A percentile compares a stretch with the other conserved stretches of the same genome.
Conservation (phyloP, 2,888 invertebrate genomes). For the Macaria notata region DNA sequence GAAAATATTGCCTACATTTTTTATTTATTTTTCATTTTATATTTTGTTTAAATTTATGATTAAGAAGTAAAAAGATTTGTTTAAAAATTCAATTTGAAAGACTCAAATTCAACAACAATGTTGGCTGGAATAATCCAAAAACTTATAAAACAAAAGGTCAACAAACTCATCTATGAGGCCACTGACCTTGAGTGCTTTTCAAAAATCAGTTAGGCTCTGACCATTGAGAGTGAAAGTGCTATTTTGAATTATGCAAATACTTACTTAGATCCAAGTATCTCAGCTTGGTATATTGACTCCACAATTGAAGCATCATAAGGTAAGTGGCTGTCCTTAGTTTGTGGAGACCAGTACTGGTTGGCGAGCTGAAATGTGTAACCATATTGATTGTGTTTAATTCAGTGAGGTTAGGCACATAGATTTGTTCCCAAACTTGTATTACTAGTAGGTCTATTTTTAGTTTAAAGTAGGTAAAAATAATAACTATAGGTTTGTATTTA, state of each 20-base stretch:
- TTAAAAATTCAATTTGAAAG: neutral
- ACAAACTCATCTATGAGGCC: conserved; percentile 65
- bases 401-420: conserved; percentile 72
- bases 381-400: conserved; percentile 67
- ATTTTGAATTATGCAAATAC: conserved; percentile 42
- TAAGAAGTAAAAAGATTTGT: too few species aligned
- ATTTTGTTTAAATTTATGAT: too few species aligned
- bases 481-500: conserved; percentile 7
- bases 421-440: conserved; percentile 50
- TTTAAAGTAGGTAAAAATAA: neutral
- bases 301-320: conserved; percentile 90
- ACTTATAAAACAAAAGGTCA: conserved; percentile 67
- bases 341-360: conserved; percentile 96
- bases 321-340: conserved; percentile 87
- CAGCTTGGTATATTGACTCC: conserved; percentile 93
- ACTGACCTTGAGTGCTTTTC: conserved; percentile 66
- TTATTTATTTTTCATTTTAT: too few species aligned
- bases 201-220: conserved; percentile 69
- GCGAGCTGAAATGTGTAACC: conserved; percentile 87
- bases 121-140: conserved; percentile 46
- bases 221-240: conserved; percentile 42
- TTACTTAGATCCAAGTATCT: conserved; percentile 92
- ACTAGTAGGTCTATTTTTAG: conserved; percentile 63
- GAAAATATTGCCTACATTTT: too few species aligned
- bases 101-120: neutral